These are phyloP conservation scores for Drosophila kambysellisi DNA, from an alignment of 2,888 invertebrate species.

Conservation along the genomic window DNA sequence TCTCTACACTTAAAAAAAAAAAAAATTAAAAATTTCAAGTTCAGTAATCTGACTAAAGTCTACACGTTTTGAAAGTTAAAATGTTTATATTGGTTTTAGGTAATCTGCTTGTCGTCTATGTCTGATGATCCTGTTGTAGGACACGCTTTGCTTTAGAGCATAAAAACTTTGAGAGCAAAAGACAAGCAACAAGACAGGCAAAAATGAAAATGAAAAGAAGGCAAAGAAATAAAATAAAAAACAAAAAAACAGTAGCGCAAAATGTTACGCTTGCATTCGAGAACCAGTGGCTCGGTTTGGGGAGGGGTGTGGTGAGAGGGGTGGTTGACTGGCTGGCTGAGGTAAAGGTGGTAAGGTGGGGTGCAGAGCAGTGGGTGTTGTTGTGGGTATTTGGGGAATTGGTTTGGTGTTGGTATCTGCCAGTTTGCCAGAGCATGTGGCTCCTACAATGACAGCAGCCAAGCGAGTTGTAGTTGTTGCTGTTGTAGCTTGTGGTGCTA, in stretches of 20 bases:
- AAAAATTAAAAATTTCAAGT: neutral
- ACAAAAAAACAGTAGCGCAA: slow-evolving; percentile 69
- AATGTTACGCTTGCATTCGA: slow-evolving; percentile 79
- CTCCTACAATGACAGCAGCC: slow-evolving; percentile 73
- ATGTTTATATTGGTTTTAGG: neutral
- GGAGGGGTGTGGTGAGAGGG: neutral
- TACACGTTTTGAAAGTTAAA: neutral
- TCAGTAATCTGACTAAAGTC: neutral
- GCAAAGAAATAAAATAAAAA: slow-evolving; percentile 28
- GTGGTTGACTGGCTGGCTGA: slow-evolving; percentile 3
- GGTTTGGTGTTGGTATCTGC: slow-evolving; percentile 49
- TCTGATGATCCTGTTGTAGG: slow-evolving; percentile 14
- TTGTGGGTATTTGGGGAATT: slow-evolving; percentile 38
- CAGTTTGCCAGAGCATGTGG: slow-evolving; percentile 54
- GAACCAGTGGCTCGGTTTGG: neutral
- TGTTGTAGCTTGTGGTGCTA: slow-evolving; percentile 29
- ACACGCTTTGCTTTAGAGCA: slow-evolving; percentile 25
- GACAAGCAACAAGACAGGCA: slow-evolving; percentile 55
- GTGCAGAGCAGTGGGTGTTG: slow-evolving; percentile 14
- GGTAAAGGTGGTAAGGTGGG: neutral
- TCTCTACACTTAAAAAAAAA: neutral
- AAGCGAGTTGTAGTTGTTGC: slow-evolving; percentile 37
- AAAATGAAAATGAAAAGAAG: slow-evolving; percentile 42
- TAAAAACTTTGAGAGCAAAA: slow-evolving; percentile 48
- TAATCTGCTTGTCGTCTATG: neutral